A percentile compares a stretch with the other conserved stretches of the same genome.
phyloP scores from a whole-genome alignment of 2,113 vertebrate species.

The Caranx melampygus region DNA sequence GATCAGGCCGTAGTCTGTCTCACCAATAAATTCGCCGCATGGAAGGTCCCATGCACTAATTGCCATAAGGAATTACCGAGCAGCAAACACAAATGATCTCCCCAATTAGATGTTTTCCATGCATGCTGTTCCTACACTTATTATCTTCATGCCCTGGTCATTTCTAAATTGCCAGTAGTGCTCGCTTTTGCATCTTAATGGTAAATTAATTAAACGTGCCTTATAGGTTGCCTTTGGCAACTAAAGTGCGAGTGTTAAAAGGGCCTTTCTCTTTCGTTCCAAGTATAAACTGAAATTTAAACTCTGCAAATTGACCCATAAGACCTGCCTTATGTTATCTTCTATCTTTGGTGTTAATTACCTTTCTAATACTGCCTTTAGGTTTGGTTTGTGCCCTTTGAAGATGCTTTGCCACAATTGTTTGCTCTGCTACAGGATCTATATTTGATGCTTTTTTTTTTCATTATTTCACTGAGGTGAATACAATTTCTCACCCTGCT shows the following conservation, averaged over 20 bases:
- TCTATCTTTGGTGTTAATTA: not conserved
- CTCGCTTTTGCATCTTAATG: conserved; percentile 43
- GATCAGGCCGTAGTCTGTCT: conserved; percentile 24
- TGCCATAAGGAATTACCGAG: not conserved
- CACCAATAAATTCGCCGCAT: not conserved
- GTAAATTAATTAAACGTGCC: conserved; percentile 38
- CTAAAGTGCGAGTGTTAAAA: not conserved
- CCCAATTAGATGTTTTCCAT: conserved; percentile 37
- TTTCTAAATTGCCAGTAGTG: conserved; percentile 13
- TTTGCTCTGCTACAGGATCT: not conserved
- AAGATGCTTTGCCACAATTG: not conserved
- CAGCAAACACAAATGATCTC: conserved; percentile 37
- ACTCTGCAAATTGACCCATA: conserved; percentile 17
- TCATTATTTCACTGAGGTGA: conserved; percentile 1
- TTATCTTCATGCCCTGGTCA: conserved; percentile 37
- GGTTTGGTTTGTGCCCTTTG: conserved; percentile 13
- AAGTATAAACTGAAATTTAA: conserved; percentile 20
- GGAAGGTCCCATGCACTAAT: not conserved
- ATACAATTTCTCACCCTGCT: not conserved
- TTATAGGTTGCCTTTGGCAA: conserved; percentile 29
- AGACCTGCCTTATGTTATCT: conserved; percentile 1
- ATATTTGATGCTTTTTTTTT: not conserved
- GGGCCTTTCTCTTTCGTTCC: not conserved
- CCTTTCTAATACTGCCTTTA: conserved; percentile 6
- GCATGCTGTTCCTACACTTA: conserved; percentile 23